phyloP scores from a whole-genome alignment of 2,113 vertebrate genomes.

The Scomber japonicus region DNA sequence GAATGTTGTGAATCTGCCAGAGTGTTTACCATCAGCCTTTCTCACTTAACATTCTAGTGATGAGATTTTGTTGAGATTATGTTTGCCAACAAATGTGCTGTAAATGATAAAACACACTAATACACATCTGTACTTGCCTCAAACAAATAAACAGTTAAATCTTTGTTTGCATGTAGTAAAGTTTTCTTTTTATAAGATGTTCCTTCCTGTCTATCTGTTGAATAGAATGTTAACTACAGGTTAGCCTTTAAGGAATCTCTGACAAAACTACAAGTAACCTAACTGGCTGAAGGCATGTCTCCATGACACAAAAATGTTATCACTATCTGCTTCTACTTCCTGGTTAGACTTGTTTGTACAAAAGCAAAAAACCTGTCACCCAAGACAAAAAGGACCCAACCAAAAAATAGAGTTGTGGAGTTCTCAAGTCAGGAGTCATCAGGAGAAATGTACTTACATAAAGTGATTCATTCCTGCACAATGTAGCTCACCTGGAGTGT shows the following conservation, averaged over 20 bases:
- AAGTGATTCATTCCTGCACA: too few species aligned
- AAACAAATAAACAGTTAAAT: neutral
- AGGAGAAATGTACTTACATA: too few species aligned
- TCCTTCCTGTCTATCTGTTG: neutral
- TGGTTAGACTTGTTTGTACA: conserved; percentile 1
- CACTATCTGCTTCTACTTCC: conserved; percentile 24
- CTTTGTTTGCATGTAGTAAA: neutral
- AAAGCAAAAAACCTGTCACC: too few species aligned
- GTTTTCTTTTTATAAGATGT: neutral
- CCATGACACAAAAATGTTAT: conserved; percentile 26
- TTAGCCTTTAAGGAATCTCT: neutral
- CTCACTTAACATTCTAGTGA: neutral
- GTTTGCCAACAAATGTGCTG: neutral
- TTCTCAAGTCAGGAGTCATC: too few species aligned
- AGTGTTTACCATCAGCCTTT: neutral
- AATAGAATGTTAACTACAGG: neutral
- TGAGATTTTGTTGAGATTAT: neutral
- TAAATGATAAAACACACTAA: neutral
- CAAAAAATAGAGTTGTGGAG: too few species aligned
- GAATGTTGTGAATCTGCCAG: conserved; percentile 5
- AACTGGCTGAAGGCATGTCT: neutral
- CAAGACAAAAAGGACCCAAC: too few species aligned
- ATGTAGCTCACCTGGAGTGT: neutral
- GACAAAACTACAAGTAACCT: neutral
- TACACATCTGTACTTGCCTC: neutral